phyloP scores from a whole-genome alignment of 2,797 vertebrate genomes.

The Cossypha polioptera region DNA sequence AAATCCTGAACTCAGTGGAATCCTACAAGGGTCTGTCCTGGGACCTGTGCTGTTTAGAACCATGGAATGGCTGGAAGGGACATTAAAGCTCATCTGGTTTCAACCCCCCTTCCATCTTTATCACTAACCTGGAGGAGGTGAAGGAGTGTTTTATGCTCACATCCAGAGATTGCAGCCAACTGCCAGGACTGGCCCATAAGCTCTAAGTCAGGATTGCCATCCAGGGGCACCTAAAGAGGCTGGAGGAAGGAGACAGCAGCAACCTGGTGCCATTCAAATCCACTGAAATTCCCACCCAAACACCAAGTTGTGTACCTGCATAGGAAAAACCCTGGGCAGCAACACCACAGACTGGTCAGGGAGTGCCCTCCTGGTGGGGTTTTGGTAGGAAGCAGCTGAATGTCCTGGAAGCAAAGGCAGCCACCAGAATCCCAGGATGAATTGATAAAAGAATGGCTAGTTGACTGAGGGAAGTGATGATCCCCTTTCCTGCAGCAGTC shows the following conservation, averaged over 20 bases:
- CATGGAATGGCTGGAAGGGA: not conserved
- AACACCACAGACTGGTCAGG: accelerated
- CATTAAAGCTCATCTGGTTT: not conserved
- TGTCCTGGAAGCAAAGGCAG: not conserved
- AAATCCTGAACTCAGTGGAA: not conserved
- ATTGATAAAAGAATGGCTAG: not conserved
- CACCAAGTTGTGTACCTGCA: not conserved
- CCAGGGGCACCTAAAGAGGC: not conserved
- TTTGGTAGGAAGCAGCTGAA: not conserved
- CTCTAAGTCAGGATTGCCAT: not conserved
- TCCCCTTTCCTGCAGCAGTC: not conserved
- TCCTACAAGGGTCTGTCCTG: accelerated
- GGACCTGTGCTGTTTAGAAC: not conserved
- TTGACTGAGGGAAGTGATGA: not conserved
- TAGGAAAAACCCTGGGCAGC: not conserved
- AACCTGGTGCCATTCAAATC: not conserved
- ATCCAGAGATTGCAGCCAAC: not conserved
- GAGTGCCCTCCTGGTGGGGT: not conserved
- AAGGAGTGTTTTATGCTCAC: not conserved
- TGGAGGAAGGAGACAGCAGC: not conserved
- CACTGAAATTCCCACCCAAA: not conserved
- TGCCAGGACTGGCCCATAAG: not conserved
- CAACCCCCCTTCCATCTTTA: not conserved
- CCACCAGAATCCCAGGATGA: not conserved
- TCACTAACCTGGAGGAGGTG: not conserved